phyloP scores from a whole-genome alignment of 2,888 invertebrate genomes.

The Himalopsyche japonica region DNA sequence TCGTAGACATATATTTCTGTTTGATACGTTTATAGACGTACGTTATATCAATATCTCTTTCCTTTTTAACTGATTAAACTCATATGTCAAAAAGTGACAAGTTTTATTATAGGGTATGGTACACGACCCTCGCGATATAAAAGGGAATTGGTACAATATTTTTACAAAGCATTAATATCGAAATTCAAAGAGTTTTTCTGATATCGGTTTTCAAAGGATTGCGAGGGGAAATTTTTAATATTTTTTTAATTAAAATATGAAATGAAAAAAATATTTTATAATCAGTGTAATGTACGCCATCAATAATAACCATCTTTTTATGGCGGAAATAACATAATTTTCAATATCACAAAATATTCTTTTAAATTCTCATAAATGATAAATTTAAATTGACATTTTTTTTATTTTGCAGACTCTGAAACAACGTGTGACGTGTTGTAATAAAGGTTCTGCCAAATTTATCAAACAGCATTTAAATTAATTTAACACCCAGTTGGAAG shows the following conservation, averaged over 20 bases:
- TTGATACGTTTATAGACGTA: conserved; percentile 35
- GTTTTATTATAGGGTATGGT: conserved; percentile 32
- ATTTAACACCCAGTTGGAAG: too few relatives aligned
- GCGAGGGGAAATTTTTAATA: neutral
- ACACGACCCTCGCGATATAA: conserved; percentile 6
- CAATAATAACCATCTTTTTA: too few relatives aligned
- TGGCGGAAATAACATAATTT: too few relatives aligned
- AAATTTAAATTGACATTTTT: too few relatives aligned
- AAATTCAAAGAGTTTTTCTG: conserved; percentile 5
- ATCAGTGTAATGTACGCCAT: too few relatives aligned
- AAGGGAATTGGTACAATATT: conserved; percentile 10
- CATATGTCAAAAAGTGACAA: conserved; percentile 41
- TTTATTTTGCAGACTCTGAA: too few relatives aligned
- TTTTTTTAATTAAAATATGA: neutral
- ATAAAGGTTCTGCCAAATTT: too few relatives aligned
- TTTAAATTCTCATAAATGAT: too few relatives aligned
- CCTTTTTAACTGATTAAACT: conserved; percentile 40
- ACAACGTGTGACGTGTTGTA: too few relatives aligned
- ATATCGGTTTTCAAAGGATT: neutral
- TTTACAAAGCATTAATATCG: conserved; percentile 14
- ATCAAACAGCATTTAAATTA: too few relatives aligned
- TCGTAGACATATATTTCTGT: conserved; percentile 23
- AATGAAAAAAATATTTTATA: neutral
- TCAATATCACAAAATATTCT: too few relatives aligned
- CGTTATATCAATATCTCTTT: conserved; percentile 37